A percentile compares a stretch with the other conserved stretches of the same genome.
Evolutionary conservation across 2,888 invertebrate genomes (phyloP).

Genomic region (Sepioteuthis lessoniana): DNA sequence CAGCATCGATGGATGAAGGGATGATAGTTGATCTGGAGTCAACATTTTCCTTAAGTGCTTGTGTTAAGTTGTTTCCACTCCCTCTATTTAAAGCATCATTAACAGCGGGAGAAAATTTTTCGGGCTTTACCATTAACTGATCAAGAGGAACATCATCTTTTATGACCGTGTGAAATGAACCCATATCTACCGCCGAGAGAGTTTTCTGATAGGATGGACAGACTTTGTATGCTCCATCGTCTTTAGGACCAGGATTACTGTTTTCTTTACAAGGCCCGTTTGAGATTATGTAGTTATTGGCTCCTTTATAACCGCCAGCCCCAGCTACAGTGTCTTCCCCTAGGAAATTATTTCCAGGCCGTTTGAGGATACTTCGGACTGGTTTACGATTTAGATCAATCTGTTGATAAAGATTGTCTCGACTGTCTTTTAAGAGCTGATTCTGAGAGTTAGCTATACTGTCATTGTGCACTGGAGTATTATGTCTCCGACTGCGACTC

Average conservation of each 20-base stretch:
- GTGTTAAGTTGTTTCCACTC: not conserved
- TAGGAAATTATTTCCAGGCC: conserved; percentile 50
- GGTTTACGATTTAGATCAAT: conserved; percentile 70
- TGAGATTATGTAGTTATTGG: conserved; percentile 57
- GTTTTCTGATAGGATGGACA: conserved; percentile 1
- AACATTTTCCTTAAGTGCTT: not conserved
- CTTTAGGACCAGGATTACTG: conserved; percentile 36
- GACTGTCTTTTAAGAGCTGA: not conserved
- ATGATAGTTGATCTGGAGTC: not conserved
- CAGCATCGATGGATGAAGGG: not conserved
- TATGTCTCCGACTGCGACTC: not conserved
- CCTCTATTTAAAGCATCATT: conserved; percentile 49
- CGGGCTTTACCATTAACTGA: not conserved
- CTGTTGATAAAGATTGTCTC: conserved; percentile 53
- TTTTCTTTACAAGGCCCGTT: conserved; percentile 51
- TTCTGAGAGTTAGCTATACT: not conserved
- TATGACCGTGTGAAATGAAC: too few relatives aligned
- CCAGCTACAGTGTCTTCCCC: conserved; percentile 61
- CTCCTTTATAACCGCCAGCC: conserved; percentile 67
- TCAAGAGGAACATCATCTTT: not conserved
- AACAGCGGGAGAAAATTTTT: conserved; percentile 49
- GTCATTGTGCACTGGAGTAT: not conserved
- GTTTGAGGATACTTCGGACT: conserved; percentile 69
- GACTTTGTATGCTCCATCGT: not conserved
- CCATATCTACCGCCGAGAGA: not conserved